A percentile compares a stretch with the other conserved stretches of the same genome.
phyloP scores from a whole-genome alignment of 2,888 invertebrate species.

The Rotaria macrura region DNA sequence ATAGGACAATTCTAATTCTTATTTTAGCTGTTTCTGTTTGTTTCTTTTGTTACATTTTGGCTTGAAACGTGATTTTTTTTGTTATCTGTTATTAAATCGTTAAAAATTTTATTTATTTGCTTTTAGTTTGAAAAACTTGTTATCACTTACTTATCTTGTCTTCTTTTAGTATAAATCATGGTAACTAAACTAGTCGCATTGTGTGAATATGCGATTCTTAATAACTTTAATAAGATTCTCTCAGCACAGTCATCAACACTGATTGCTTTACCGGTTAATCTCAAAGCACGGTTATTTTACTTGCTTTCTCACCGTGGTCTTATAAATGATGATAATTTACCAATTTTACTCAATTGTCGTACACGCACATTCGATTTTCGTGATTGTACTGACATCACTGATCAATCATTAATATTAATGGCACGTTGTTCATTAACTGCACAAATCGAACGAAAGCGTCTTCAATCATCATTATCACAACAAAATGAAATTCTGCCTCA shows the following conservation, averaged over 20 bases:
- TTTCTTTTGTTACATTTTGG: neutral
- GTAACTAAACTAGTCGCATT: neutral
- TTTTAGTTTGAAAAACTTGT: too few species aligned
- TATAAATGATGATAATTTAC: neutral
- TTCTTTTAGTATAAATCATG: neutral
- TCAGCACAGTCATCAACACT: neutral
- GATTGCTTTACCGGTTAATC: neutral
- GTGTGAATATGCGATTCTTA: neutral
- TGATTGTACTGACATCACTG: neutral
- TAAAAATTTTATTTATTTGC: too few species aligned
- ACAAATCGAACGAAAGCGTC: neutral
- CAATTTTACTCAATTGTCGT: neutral
- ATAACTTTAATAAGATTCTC: neutral
- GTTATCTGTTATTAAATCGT: neutral
- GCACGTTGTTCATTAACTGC: neutral
- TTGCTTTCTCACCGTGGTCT: neutral
- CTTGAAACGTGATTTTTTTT: neutral
- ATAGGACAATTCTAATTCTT: neutral
- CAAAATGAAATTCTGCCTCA: neutral
- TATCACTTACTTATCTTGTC: neutral
- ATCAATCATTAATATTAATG: neutral
- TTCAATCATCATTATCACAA: neutral
- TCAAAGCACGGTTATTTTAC: neutral
- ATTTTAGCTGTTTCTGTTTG: neutral
- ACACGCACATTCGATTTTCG: constrained; percentile 12